These are phyloP conservation scores for Syrmaticus mikado DNA, from an alignment of 2,113 vertebrate species.

Conservation along the genomic window DNA sequence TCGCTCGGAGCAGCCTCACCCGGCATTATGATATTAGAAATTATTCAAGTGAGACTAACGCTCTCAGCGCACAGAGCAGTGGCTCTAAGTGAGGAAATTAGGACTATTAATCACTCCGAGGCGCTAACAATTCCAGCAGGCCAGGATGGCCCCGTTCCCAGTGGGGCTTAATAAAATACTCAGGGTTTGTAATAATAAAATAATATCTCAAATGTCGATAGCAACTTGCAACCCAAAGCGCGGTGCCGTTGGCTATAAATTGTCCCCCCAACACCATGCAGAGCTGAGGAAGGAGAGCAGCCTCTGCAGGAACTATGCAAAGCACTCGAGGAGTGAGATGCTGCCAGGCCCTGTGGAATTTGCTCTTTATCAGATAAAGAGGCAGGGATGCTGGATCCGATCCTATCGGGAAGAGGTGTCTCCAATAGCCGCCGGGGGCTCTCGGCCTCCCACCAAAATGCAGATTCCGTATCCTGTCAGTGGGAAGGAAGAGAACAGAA, in stretches of 20 bases:
- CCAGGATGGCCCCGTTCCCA: slow-evolving; percentile 66
- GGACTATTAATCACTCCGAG: slow-evolving; percentile 70
- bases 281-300: slow-evolving; percentile 5
- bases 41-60: slow-evolving; percentile 43
- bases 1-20: not conserved
- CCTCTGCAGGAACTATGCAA: slow-evolving; percentile 50
- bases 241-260: slow-evolving; percentile 42
- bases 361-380: not conserved
- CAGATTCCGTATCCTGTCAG: not conserved
- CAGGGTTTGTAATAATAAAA: slow-evolving; percentile 56
- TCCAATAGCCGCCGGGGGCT: not conserved
- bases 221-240: slow-evolving; percentile 43
- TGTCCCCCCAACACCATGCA: not conserved
- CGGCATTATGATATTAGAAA: not conserved
- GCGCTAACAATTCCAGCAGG: slow-evolving; percentile 68
- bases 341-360: slow-evolving; percentile 44
- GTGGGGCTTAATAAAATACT: slow-evolving; percentile 68
- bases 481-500: not conserved
- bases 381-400: slow-evolving; percentile 17
- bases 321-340: slow-evolving; percentile 22
- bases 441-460: slow-evolving; percentile 3
- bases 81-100: slow-evolving; percentile 71
- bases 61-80: slow-evolving; percentile 29
- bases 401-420: slow-evolving; percentile 6
- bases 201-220: slow-evolving; percentile 40